Conservation (phyloP, 1,140 invertebrate species). For the Atta texana region DNA sequence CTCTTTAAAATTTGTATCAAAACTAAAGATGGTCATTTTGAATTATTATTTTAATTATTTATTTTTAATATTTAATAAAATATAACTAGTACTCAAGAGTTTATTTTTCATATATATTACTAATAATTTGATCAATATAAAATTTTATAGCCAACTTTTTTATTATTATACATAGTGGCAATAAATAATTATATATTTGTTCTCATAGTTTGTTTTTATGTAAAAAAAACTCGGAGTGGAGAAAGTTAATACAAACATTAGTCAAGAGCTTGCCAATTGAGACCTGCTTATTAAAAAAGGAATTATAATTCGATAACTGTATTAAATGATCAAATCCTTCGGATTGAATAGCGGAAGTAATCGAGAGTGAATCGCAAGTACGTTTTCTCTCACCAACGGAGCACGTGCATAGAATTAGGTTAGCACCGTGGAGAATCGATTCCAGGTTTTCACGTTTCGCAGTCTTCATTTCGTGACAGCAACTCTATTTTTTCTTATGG, state of each 20-base stretch:
- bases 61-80: no score
- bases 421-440: not conserved
- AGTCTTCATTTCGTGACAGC: not conserved
- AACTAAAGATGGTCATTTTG: no score
- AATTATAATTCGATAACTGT: not conserved
- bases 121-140: no score
- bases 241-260: not conserved
- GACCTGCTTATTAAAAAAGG: not conserved
- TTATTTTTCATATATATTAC: no score
- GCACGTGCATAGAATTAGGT: constrained; percentile 18
- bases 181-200: no score
- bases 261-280: not conserved
- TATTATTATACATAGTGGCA: no score
- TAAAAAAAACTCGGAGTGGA: not conserved
- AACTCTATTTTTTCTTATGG: not conserved
- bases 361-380: constrained; percentile 2
- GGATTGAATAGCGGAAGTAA: constrained; percentile 1
- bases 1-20: no score
- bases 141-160: no score
- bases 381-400: not conserved
- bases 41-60: no score
- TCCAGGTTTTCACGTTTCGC: not conserved
- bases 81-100: no score
- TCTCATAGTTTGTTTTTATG: no score
- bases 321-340: not conserved